A percentile compares a stretch with the other conserved stretches of the same genome.
These are phyloP conservation scores for Crossocerus cetratus DNA, from an alignment of 2,888 invertebrate genomes.

Conservation along the genomic window DNA sequence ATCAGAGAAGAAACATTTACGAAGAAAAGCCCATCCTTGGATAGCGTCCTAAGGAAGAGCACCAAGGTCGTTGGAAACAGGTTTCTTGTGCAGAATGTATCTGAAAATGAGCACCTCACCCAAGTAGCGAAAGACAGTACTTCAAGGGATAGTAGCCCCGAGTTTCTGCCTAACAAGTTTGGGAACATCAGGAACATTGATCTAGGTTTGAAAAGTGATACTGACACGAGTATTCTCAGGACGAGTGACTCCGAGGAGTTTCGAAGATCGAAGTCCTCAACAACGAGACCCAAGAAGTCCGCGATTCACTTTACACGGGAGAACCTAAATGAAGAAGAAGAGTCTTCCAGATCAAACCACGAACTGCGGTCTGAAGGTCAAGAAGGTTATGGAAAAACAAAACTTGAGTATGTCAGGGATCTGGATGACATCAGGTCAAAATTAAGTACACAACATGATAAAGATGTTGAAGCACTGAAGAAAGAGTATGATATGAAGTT, in stretches of 20 bases:
- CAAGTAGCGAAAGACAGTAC: constrained; percentile 62
- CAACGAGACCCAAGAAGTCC: constrained; percentile 61
- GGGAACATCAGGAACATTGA: constrained; percentile 71
- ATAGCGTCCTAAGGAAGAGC: constrained; percentile 32
- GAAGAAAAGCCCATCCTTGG: constrained; percentile 22
- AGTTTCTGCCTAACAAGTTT: constrained; percentile 58
- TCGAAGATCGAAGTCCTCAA: constrained; percentile 60
- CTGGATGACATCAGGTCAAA: constrained; percentile 71
- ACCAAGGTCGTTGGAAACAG: constrained; percentile 67
- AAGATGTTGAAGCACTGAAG: constrained; percentile 79
- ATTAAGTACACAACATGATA: constrained; percentile 74
- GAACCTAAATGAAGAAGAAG: constrained; percentile 40
- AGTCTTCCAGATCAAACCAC: constrained; percentile 32
- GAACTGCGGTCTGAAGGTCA: constrained; percentile 14
- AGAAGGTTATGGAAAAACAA: constrained; percentile 56
- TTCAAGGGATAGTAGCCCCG: constrained; percentile 47
- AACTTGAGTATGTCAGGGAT: constrained; percentile 78
- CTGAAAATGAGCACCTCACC: constrained; percentile 69
- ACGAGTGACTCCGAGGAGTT: constrained; percentile 64
- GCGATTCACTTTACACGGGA: constrained; percentile 20
- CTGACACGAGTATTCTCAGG: constrained; percentile 57
- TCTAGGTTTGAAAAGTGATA: constrained; percentile 67
- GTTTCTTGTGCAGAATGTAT: constrained; percentile 72
- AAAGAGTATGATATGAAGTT: constrained; percentile 80
- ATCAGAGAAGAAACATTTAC: constrained; percentile 8